A percentile compares a stretch with the other conserved stretches of the same genome.
phyloP scores from a whole-genome alignment of 2,888 invertebrate genomes.

The Calameuta pallipes region DNA sequence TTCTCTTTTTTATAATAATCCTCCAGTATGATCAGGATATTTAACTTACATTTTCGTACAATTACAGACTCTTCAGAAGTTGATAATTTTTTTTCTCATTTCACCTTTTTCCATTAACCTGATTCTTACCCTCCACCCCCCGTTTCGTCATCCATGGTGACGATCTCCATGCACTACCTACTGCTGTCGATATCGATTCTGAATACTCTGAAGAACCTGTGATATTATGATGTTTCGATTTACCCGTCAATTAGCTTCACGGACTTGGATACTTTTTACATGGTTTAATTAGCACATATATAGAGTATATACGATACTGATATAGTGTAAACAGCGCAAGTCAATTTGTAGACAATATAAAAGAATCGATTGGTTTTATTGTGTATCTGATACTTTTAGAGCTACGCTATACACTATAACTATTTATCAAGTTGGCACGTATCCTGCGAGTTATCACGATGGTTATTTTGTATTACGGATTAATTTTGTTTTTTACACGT shows the following conservation, averaged over 20 bases:
- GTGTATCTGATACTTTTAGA: not conserved
- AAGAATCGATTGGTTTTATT: not conserved
- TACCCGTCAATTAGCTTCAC: not conserved
- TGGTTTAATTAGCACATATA: not conserved
- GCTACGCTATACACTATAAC: not conserved
- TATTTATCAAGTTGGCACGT: not conserved
- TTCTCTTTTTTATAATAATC: not conserved
- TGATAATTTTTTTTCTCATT: not conserved
- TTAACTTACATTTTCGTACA: not conserved
- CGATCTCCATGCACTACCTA: not conserved
- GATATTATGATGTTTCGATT: not conserved
- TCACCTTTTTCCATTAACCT: not conserved
- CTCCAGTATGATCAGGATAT: not conserved
- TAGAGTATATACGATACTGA: not conserved
- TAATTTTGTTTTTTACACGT: not conserved
- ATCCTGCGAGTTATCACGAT: not conserved
- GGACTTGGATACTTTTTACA: not conserved
- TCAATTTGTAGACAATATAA: not conserved
- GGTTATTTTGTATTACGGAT: not conserved
- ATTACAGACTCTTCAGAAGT: not conserved
- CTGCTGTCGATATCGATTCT: not conserved
- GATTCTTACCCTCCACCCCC: not conserved
- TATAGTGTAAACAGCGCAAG: not conserved
- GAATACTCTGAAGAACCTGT: not conserved
- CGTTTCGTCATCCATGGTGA: not conserved